Conservation (phyloP, 1,140 invertebrate genomes). For the Heliconius congener region DNA sequence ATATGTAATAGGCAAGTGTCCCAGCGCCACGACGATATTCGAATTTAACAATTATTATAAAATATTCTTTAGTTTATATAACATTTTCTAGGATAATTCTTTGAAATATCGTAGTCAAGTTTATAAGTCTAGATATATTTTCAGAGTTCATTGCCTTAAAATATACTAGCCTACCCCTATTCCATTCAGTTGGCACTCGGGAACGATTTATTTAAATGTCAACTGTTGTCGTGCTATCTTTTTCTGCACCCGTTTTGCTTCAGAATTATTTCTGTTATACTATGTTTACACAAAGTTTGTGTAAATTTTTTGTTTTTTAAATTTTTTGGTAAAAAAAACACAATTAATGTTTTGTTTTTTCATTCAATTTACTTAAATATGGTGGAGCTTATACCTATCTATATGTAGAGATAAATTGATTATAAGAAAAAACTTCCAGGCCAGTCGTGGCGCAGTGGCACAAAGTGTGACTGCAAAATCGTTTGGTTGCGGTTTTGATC, state of each 20-base stretch:
- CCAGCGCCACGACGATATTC: too few relatives aligned
- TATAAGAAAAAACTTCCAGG: too few relatives aligned
- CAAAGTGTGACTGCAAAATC: too few relatives aligned
- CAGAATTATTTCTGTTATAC: neutral
- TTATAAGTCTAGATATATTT: constrained; percentile 12
- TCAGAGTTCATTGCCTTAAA: constrained; percentile 13
- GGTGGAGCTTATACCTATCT: too few relatives aligned
- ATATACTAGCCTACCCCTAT: constrained; percentile 18
- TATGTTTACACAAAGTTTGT: neutral
- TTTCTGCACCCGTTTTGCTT: constrained; percentile 5
- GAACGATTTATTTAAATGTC: constrained; percentile 41
- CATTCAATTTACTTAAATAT: too few relatives aligned
- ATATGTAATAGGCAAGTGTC: too few relatives aligned
- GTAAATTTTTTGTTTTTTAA: neutral
- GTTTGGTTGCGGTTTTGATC: too few relatives aligned
- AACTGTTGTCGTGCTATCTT: constrained; percentile 28
- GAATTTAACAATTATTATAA: neutral
- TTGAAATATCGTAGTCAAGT: neutral
- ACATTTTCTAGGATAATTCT: neutral
- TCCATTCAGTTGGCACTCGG: constrained; percentile 12
- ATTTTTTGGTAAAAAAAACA: too few relatives aligned
- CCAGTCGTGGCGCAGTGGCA: too few relatives aligned
- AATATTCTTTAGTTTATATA: too few relatives aligned
- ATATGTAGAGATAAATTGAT: too few relatives aligned
- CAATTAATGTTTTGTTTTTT: too few relatives aligned